Evolutionary conservation across 35 echinoderm and acorn worm species (phyloP).

Genomic region (Diadema setosum): DNA sequence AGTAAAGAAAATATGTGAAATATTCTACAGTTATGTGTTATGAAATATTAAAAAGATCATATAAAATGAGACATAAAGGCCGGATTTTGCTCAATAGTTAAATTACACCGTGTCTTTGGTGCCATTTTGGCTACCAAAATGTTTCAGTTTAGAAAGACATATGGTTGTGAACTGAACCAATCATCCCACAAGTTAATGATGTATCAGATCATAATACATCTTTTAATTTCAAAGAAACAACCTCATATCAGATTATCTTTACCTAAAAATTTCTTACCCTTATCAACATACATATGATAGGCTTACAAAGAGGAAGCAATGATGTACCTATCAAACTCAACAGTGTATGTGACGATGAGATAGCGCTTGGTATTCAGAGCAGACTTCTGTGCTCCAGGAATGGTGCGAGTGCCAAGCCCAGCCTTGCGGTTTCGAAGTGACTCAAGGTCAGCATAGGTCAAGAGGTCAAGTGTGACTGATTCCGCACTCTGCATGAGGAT

Average conservation of each 20-base stretch:
- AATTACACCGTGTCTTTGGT: not conserved
- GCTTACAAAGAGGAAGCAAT: too few species aligned
- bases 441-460: conserved; percentile 97
- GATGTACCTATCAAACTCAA: conserved; percentile 99
- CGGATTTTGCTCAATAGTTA: not conserved
- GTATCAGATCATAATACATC: too few species aligned
- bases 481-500: conserved; percentile 46
- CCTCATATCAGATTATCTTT: too few species aligned
- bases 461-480: conserved; percentile 87
- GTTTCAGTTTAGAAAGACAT: too few species aligned
- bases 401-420: conserved; percentile 46
- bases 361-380: conserved; percentile 92
- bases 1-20: not conserved
- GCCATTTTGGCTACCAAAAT: too few species aligned
- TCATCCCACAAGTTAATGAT: too few species aligned
- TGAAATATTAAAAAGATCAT: not conserved
- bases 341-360: conserved; percentile 98
- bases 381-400: conserved; percentile 84
- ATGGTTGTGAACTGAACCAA: too few species aligned
- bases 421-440: conserved; percentile 76
- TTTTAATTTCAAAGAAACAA: too few species aligned
- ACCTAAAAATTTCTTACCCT: too few species aligned
- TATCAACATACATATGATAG: too few species aligned
- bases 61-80: not conserved
- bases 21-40: not conserved